phyloP scores from a whole-genome alignment of 2,888 invertebrate genomes.

The Unio delphinus region DNA sequence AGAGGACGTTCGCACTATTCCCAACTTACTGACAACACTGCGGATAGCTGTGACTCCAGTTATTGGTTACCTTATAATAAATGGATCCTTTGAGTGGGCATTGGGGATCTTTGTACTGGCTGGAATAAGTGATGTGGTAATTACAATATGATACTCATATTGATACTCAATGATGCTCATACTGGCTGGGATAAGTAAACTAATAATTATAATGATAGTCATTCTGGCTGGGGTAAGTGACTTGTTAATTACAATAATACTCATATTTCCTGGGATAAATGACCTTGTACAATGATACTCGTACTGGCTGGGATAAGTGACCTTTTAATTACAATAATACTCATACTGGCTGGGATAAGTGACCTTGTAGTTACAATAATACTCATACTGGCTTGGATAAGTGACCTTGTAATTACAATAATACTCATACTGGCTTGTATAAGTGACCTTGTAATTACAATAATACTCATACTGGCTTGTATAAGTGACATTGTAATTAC shows the following conservation, averaged over 20 bases:
- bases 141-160: slow-evolving; percentile 36
- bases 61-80: slow-evolving; percentile 89
- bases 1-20: slow-evolving; percentile 94
- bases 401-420: slow-evolving; percentile 83
- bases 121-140: slow-evolving; percentile 92
- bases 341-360: not conserved
- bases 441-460: too few relatives aligned
- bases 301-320: slow-evolving; percentile 10
- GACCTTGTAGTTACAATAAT: slow-evolving; percentile 33
- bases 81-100: slow-evolving; percentile 84
- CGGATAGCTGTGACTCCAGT: slow-evolving; percentile 90
- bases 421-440: slow-evolving; percentile 8
- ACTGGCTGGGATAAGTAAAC: slow-evolving; percentile 22
- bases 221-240: slow-evolving; percentile 10
- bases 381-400: slow-evolving; percentile 84
- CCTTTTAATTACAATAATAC: slow-evolving; percentile 24
- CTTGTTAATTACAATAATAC: slow-evolving; percentile 24
- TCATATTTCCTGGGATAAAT: not conserved
- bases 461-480: slow-evolving; percentile 80
- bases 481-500: slow-evolving; percentile 87
- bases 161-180: not conserved
- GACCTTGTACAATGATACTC: slow-evolving; percentile 25
- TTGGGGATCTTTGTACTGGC: slow-evolving; percentile 87
- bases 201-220: slow-evolving; percentile 22
- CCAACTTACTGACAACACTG: slow-evolving; percentile 89